Conservation (phyloP, 2,888 invertebrate genomes). For the Dynastes maya region DNA sequence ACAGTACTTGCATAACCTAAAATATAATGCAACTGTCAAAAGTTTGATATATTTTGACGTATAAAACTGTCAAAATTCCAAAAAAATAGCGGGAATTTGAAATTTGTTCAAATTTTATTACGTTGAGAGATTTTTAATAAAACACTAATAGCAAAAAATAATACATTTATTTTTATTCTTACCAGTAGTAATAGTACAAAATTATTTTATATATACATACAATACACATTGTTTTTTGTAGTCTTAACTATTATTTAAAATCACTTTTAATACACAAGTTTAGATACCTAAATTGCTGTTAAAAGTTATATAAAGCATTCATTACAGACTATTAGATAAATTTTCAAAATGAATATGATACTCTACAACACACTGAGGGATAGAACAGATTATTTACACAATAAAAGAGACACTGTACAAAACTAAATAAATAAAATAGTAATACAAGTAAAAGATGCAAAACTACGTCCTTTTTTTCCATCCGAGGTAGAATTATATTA, state of each 20-base stretch:
- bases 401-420: conserved; percentile 36
- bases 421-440: conserved; percentile 48
- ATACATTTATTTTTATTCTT: conserved; percentile 18
- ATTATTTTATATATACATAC: conserved; percentile 12
- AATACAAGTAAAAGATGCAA: conserved; percentile 31
- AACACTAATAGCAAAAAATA: conserved; percentile 22
- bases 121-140: background rate
- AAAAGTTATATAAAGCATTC: no score
- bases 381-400: conserved; percentile 21
- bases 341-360: background rate
- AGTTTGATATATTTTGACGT: no score
- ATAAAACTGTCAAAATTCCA: no score
- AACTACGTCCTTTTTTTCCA: conserved; percentile 40
- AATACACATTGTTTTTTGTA: background rate
- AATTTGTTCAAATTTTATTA: no score
- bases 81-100: no score
- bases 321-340: no score
- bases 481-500: conserved; percentile 49
- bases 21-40: no score
- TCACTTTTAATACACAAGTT: background rate
- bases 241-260: background rate
- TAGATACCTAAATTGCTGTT: background rate
- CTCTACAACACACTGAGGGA: background rate
- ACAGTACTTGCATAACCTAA: no score
- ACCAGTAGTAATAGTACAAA: conserved; percentile 6